Evolutionary conservation across 2,113 vertebrate genomes (phyloP), one percentile per base, ranked within the genome.

Genomic region (Cyanoderma ruficeps): DNA sequence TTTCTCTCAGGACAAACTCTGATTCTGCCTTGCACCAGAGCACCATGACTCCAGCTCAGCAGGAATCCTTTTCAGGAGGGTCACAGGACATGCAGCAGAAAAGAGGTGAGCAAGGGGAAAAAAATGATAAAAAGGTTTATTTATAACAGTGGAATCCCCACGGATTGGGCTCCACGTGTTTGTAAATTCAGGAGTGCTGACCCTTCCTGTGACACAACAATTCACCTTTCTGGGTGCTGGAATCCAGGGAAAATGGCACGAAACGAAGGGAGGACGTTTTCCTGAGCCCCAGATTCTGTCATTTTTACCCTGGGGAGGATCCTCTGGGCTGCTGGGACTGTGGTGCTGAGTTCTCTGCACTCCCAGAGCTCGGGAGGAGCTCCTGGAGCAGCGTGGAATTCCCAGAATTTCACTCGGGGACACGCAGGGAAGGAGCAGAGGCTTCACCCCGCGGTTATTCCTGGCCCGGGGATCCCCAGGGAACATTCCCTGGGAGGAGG

Each of bases 21-120:
- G 99, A 99, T 97, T 99, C 99, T 19, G 99, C 99, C 89, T 97
- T 99, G 95, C 99, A 99, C 95, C 99, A 99, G 99, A 99, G 99
- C 91, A 98, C 99, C 83, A 99, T 99, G 98, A 98, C 98, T 42
- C 99, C 99, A 11, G 96, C 98, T 87, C 98, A 98, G 37, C 98
- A 98, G 92, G 99, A 99, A 77, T 93, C 98, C 76, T 99, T 99
- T 76, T 97, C 98, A 3, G 98, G 98, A 46, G 98, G 98, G 18
- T 99, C 99, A 3, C 99, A 99, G 95, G 99, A 99, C 59, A 95
- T 99, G 68, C 99, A 99, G 93, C 98, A 99, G 78, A 99, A 99
- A 97, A 98, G 99, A 98, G 99, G 99, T 99, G 98, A 96, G 14
- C 7, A 20, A 15, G 44, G 2, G 1, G 7, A 16, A 21, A 39